Conservation (phyloP, 2,797 vertebrate genomes). For the Amblyraja radiata region DNA sequence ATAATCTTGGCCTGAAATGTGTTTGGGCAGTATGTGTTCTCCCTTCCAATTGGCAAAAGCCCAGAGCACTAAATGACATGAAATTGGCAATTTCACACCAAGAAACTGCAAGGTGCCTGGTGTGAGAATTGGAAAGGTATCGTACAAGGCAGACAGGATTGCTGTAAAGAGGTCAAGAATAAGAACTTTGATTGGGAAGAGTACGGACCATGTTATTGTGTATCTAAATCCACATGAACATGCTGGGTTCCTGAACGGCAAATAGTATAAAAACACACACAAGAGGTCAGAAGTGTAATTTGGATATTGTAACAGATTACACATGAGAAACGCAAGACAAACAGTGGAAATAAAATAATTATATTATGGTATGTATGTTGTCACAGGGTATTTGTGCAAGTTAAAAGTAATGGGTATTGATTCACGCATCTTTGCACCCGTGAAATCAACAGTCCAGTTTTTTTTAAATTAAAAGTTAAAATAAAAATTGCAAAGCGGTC, state of each 20-base stretch:
- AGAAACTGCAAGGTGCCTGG: background rate
- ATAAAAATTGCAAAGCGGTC: background rate
- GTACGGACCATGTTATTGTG: background rate
- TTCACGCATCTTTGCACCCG: background rate
- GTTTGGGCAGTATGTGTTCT: background rate
- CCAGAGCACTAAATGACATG: background rate
- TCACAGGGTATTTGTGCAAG: slow-evolving; percentile 33
- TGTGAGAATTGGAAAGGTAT: background rate
- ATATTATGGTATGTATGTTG: slow-evolving; percentile 39
- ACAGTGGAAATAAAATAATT: background rate
- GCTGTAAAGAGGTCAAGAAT: background rate
- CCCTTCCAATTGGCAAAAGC: background rate
- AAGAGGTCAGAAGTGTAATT: background rate
- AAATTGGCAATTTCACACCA: slow-evolving; percentile 1
- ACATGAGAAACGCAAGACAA: background rate
- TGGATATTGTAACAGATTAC: background rate
- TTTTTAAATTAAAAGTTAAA: background rate
- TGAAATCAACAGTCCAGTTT: background rate
- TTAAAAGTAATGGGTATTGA: background rate
- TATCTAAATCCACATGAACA: background rate
- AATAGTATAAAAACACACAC: background rate
- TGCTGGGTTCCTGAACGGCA: background rate
- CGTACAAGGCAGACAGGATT: background rate
- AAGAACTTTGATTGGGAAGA: background rate
- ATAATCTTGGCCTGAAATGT: background rate